Percentiles rank a stretch among this genome's conserved stretches.
These are phyloP conservation scores for Neolamprologus brichardi DNA, from an alignment of 2,113 vertebrate species.

Conservation along the genomic window DNA sequence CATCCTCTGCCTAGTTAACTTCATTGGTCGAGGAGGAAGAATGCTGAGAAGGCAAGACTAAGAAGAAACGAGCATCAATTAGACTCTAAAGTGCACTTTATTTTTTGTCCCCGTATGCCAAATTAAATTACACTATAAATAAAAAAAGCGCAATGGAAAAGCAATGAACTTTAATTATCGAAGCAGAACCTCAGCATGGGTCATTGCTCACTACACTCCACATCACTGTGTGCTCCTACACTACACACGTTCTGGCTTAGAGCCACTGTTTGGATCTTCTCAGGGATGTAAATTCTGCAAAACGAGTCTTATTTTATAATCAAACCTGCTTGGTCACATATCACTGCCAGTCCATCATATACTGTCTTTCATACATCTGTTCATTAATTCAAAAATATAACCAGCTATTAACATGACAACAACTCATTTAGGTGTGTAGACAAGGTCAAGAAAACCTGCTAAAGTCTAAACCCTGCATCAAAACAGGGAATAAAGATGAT, in stretches of 20 bases:
- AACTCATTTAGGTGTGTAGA: not conserved
- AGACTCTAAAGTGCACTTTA: conserved; percentile 70
- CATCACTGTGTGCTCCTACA: not conserved
- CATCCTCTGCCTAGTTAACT: conserved; percentile 45
- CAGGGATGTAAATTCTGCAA: not conserved
- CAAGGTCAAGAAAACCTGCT: not conserved
- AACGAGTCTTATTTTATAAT: not conserved
- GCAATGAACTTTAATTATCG: conserved; percentile 68
- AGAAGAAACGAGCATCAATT: conserved; percentile 61
- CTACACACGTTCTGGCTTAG: not conserved
- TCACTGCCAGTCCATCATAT: not conserved
- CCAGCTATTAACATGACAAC: not conserved
- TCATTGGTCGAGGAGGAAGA: conserved; percentile 41
- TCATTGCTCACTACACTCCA: conserved; percentile 22
- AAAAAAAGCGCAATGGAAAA: conserved; percentile 47
- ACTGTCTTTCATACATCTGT: not conserved
- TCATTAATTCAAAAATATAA: not conserved
- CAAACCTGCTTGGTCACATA: not conserved
- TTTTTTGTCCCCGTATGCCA: conserved; percentile 53
- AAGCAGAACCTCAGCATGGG: conserved; percentile 48
- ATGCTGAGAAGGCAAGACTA: conserved; percentile 65
- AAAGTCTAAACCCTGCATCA: not conserved
- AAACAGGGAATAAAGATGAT: not conserved
- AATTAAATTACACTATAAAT: conserved; percentile 73
- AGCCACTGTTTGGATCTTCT: not conserved